These are phyloP conservation scores for Cryptomyrus ogoouensis DNA, from an alignment of 2,113 vertebrate species.

Conservation along the genomic window DNA sequence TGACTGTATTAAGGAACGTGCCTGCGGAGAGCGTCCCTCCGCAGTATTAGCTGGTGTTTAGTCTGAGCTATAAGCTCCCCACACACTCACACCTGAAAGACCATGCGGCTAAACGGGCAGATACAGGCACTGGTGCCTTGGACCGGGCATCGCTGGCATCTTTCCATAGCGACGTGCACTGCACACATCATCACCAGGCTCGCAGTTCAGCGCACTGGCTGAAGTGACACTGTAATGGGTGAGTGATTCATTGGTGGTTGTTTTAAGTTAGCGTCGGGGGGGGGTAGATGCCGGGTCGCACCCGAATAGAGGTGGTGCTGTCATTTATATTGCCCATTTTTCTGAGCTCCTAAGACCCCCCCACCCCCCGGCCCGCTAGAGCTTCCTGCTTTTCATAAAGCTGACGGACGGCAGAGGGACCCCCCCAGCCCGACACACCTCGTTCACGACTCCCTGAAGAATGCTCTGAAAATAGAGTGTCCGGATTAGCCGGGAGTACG, in stretches of 20 bases:
- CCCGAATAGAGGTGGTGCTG: constrained; percentile 55
- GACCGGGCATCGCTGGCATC: neutral
- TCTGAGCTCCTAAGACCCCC: constrained; percentile 58
- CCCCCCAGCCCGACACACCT: constrained; percentile 44
- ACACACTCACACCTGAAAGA: constrained; percentile 27
- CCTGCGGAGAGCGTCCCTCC: constrained; percentile 18
- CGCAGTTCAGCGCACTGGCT: constrained; percentile 25
- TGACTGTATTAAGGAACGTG: constrained; percentile 48
- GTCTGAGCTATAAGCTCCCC: constrained; percentile 53
- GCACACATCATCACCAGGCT: neutral
- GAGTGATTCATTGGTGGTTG: constrained; percentile 65
- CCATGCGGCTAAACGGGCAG: neutral
- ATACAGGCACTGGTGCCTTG: neutral
- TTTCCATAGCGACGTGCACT: neutral
- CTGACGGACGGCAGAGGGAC: constrained; percentile 65
- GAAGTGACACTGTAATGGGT: constrained; percentile 45
- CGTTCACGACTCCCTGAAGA: constrained; percentile 53
- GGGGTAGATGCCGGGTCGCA: constrained; percentile 46
- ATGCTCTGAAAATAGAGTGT: constrained; percentile 41
- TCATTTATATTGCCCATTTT: constrained; percentile 66
- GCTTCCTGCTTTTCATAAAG: constrained; percentile 65
- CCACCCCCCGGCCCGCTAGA: constrained; percentile 47
- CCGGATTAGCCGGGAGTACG: constrained; percentile 48
- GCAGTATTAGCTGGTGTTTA: constrained; percentile 58
- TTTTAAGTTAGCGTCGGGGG: constrained; percentile 46